phyloP scores from a whole-genome alignment of 2,113 vertebrate species.

The Pteropus alecto region DNA sequence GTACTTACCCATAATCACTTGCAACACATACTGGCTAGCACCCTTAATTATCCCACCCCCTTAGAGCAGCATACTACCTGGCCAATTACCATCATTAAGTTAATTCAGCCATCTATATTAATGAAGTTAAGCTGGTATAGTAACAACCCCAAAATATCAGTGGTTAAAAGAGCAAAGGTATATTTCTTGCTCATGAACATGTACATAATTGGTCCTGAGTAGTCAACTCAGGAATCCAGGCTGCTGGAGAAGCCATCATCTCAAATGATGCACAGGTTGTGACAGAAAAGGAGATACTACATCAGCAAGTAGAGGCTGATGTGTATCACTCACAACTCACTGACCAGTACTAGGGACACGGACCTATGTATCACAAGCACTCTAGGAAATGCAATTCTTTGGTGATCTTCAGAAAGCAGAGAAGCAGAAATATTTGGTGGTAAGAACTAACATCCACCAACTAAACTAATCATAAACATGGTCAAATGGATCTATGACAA shows the following conservation, averaged over 20 bases:
- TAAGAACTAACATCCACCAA: not conserved
- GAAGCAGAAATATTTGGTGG: not conserved
- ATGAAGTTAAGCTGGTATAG: not conserved
- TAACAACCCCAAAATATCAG: not conserved
- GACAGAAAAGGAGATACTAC: not conserved
- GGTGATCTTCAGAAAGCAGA: not conserved
- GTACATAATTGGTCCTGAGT: not conserved
- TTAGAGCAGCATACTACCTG: not conserved
- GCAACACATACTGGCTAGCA: not conserved
- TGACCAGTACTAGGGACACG: not conserved
- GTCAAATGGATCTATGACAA: not conserved
- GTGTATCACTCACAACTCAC: not conserved
- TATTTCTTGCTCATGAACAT: not conserved
- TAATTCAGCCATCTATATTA: not conserved
- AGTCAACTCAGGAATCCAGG: not conserved
- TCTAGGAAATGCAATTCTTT: not conserved
- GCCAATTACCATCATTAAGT: not conserved
- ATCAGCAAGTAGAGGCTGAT: not conserved
- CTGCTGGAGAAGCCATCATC: not conserved
- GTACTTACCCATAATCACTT: not conserved
- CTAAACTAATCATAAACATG: not conserved
- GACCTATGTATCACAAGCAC: not conserved
- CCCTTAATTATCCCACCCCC: not conserved
- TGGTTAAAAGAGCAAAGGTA: not conserved
- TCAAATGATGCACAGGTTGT: not conserved